phyloP scores from a whole-genome alignment of 2,888 invertebrate species.

The Stenurella melanura region DNA sequence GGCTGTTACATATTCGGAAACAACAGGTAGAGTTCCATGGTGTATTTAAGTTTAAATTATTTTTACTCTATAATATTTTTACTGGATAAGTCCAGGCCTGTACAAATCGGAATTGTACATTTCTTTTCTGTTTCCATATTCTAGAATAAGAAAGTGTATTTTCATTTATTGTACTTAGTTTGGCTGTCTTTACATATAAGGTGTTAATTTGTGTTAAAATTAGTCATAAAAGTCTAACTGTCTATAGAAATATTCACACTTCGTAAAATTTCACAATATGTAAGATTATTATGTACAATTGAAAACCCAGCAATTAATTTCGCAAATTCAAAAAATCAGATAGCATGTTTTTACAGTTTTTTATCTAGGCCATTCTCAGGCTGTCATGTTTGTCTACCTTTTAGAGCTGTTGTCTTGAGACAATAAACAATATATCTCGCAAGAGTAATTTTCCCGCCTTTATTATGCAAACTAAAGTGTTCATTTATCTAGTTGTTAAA shows the following conservation, averaged over 20 bases:
- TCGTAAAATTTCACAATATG: neutral
- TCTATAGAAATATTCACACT: neutral
- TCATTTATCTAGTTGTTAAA: conserved; percentile 22
- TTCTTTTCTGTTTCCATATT: too few relatives aligned
- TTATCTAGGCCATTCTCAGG: conserved; percentile 44
- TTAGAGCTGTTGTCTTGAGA: conserved; percentile 29
- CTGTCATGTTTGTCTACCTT: conserved; percentile 38
- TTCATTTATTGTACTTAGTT: too few relatives aligned
- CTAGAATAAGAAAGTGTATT: too few relatives aligned
- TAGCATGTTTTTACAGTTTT: conserved; percentile 35
- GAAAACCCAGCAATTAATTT: conserved; percentile 36
- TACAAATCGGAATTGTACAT: too few relatives aligned
- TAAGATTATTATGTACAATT: conserved; percentile 10
- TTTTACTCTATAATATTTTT: too few relatives aligned
- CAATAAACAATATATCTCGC: conserved; percentile 36
- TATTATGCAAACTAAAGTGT: conserved; percentile 25
- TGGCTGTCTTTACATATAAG: too few relatives aligned
- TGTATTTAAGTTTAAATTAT: too few relatives aligned
- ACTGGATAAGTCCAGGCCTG: too few relatives aligned
- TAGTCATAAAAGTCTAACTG: neutral
- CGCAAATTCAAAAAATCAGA: conserved; percentile 37
- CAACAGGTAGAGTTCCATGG: too few relatives aligned
- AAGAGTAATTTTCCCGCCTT: conserved; percentile 35
- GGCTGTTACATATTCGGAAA: too few relatives aligned
- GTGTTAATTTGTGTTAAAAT: too few relatives aligned